phyloP scores from a whole-genome alignment of 2,113 vertebrate genomes.

The Triplophysa siluroides region DNA sequence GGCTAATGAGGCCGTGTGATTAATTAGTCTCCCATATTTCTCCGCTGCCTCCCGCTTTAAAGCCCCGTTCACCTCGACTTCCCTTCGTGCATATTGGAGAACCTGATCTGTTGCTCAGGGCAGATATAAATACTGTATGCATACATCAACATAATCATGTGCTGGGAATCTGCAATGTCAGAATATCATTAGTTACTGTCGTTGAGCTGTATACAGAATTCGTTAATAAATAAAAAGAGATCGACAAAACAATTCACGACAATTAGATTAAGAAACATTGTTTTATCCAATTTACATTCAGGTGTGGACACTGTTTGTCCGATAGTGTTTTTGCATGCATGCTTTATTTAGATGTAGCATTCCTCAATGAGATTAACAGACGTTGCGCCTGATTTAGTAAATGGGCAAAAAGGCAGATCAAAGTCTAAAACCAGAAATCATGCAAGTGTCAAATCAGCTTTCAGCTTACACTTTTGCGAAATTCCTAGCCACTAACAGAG shows the following conservation, averaged over 20 bases:
- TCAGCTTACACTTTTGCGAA: not conserved
- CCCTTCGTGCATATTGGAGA: not conserved
- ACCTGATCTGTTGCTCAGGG: conserved; percentile 14
- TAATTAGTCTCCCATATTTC: conserved; percentile 58
- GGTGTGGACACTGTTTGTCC: too few relatives aligned
- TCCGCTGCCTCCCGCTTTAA: conserved; percentile 45
- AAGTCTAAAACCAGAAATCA: conserved; percentile 6
- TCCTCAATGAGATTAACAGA: not conserved
- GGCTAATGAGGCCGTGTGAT: conserved; percentile 46
- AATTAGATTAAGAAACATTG: too few relatives aligned
- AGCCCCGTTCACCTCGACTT: not conserved
- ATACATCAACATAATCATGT: not conserved
- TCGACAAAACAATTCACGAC: too few relatives aligned
- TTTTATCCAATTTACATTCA: too few relatives aligned
- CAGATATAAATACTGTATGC: conserved; percentile 27
- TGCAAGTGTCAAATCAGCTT: not conserved
- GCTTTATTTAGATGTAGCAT: not conserved
- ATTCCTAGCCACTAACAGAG: conserved; percentile 2
- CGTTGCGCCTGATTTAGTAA: not conserved
- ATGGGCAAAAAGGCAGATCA: not conserved
- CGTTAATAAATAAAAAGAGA: not conserved
- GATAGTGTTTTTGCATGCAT: not conserved
- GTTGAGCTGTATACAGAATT: not conserved
- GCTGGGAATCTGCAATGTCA: not conserved
- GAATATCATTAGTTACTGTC: not conserved